Conservation (phyloP, 2,797 vertebrate genomes). For the Parotocinclus haroldoi region DNA sequence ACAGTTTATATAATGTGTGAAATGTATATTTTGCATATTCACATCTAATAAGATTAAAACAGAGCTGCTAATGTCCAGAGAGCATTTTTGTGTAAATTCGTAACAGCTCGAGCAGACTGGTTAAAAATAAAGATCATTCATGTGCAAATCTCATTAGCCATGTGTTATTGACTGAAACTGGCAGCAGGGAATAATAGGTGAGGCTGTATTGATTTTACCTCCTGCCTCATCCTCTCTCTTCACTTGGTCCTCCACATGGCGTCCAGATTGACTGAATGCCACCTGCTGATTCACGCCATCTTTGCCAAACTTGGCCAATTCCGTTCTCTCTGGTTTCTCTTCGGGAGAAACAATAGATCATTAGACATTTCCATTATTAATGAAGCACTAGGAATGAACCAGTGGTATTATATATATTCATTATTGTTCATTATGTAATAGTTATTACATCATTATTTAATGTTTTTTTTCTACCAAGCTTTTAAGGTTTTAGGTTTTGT, state of each 20-base stretch:
- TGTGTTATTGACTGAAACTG: slow-evolving; percentile 11
- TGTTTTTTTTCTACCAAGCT: too few relatives aligned
- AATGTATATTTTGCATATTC: not conserved
- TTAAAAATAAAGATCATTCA: slow-evolving; percentile 5
- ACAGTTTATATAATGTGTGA: too few relatives aligned
- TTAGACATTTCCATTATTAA: too few relatives aligned
- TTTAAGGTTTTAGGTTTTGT: too few relatives aligned
- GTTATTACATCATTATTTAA: too few relatives aligned
- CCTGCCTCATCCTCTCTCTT: not conserved
- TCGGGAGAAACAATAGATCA: not conserved
- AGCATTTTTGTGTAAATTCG: not conserved
- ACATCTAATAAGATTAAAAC: too few relatives aligned
- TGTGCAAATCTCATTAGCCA: slow-evolving; percentile 21
- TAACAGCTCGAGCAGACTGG: not conserved
- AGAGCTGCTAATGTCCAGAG: too few relatives aligned
- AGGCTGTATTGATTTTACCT: slow-evolving; percentile 20
- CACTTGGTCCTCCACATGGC: slow-evolving; percentile 1
- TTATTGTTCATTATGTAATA: too few relatives aligned
- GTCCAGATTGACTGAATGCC: slow-evolving; percentile 16
- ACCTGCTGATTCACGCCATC: slow-evolving; percentile 35
- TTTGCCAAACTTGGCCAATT: slow-evolving; percentile 32
- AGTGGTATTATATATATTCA: too few relatives aligned
- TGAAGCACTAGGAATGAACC: too few relatives aligned
- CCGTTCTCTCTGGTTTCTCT: not conserved
- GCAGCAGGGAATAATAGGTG: slow-evolving; percentile 15